Conservation (phyloP, 1,140 invertebrate genomes). For the Halictus rubicundus region DNA sequence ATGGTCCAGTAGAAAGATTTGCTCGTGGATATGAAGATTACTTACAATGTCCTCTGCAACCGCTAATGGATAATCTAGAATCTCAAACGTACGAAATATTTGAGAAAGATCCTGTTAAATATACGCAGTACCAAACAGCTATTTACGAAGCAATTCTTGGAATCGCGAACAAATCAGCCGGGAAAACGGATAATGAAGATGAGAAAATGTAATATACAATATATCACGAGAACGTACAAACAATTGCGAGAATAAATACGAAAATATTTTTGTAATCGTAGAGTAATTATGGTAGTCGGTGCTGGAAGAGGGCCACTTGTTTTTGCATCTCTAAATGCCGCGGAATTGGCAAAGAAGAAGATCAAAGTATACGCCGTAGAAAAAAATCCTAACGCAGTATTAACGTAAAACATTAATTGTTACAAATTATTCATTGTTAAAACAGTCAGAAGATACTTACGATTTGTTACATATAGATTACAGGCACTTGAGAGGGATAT, state of each 20-base stretch:
- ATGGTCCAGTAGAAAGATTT: conserved; percentile 71
- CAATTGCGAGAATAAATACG: conserved; percentile 7
- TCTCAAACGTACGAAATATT: conserved; percentile 98
- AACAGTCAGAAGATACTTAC: conserved; percentile 7
- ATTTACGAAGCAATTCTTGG: conserved; percentile 88
- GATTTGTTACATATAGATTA: conserved; percentile 78
- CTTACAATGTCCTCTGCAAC: conserved; percentile 94
- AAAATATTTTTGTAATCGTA: conserved; percentile 55
- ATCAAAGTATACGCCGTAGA: conserved; percentile 95
- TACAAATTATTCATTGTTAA: neutral
- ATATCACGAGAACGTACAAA: neutral
- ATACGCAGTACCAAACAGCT: conserved; percentile 94
- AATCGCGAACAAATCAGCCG: conserved; percentile 47
- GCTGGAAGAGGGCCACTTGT: conserved; percentile 98
- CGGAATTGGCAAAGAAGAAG: conserved; percentile 83
- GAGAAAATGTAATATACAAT: conserved; percentile 38
- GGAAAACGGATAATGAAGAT: neutral
- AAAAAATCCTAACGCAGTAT: conserved; percentile 98
- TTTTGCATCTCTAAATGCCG: conserved; percentile 90
- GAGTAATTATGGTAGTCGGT: conserved; percentile 94
- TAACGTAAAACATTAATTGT: conserved; percentile 83
- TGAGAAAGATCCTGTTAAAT: conserved; percentile 99
- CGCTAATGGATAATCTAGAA: conserved; percentile 97
- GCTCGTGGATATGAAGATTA: conserved; percentile 94
- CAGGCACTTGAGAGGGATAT: conserved; percentile 89